Evolutionary conservation across 92 coral and sea anemone species (phyloP).

Genomic region (Pocillopora grandis): DNA sequence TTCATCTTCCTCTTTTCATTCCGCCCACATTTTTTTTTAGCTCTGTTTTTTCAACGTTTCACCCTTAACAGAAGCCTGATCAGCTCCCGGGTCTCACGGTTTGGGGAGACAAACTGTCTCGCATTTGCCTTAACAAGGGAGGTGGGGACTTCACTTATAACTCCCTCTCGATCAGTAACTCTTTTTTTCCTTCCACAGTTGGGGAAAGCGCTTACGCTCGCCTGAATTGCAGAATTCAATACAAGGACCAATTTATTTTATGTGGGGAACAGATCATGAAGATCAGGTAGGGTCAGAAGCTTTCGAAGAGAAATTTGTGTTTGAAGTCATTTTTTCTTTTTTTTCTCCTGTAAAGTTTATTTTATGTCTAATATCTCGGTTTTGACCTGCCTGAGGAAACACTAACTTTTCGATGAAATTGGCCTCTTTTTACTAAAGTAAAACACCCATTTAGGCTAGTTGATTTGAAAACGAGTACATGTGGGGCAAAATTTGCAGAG

Average conservation of each 20-base stretch:
- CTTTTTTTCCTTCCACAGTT: conserved; percentile 17
- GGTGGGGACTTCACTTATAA: background rate
- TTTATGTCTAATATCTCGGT: background rate
- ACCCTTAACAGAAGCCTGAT: no score
- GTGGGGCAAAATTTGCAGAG: background rate
- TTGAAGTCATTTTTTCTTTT: background rate
- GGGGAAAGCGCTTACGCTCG: conserved; percentile 54
- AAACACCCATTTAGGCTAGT: no score
- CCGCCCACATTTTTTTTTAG: no score
- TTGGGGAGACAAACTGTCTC: no score
- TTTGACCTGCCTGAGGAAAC: no score
- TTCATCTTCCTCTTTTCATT: no score
- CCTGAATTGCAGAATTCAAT: conserved; percentile 41
- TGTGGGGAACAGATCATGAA: conserved; percentile 67
- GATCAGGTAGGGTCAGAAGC: conserved; percentile 44
- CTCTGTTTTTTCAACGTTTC: no score
- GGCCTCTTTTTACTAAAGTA: no score
- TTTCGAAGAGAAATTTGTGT: background rate
- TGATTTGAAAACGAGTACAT: background rate
- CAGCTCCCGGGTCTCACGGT: no score
- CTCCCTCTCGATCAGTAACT: background rate
- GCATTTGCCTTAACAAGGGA: background rate
- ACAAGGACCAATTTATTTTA: conserved; percentile 58
- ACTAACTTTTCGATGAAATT: no score
- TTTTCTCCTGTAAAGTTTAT: background rate